Percentiles rank a stretch among this genome's conserved stretches.
Conservation (phyloP, 1,140 invertebrate species). For the Drosophila kurseongensis region DNA sequence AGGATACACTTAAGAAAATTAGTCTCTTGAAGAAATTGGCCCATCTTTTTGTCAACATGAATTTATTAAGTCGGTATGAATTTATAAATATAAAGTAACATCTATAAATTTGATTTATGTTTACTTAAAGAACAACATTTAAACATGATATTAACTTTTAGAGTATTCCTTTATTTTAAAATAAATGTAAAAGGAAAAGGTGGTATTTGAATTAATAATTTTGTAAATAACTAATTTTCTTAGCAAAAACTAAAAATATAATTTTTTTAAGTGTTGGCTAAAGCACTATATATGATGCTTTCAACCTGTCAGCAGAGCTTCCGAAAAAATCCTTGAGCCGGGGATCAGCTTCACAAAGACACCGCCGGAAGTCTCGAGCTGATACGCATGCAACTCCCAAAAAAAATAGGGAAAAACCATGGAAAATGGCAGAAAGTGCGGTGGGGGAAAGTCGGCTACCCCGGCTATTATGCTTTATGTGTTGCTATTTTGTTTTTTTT, state of each 20-base stretch:
- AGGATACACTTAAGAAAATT: slow-evolving; percentile 38
- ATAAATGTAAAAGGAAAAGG: no score
- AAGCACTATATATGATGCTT: slow-evolving; percentile 37
- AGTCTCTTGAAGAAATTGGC: no score
- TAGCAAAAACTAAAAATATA: no score
- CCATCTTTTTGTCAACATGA: no score
- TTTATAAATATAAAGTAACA: no score
- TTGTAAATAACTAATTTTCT: no score
- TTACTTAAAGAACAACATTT: no score
- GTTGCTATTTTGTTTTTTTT: slow-evolving; percentile 41
- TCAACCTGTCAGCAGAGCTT: slow-evolving; percentile 48
- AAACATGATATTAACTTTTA: not conserved
- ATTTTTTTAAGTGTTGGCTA: not conserved
- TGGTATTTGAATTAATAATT: no score
- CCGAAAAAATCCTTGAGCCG: slow-evolving; percentile 32
- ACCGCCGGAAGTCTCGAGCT: slow-evolving; percentile 68
- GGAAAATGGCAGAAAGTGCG: slow-evolving; percentile 14
- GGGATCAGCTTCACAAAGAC: slow-evolving; percentile 61
- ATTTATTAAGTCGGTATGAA: no score
- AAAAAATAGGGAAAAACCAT: slow-evolving; percentile 3
- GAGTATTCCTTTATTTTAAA: not conserved
- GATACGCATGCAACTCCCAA: slow-evolving; percentile 59
- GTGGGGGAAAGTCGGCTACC: not conserved
- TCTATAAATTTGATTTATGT: no score
- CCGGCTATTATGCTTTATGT: slow-evolving; percentile 70